These are phyloP conservation scores for Echiichthys vipera DNA, from an alignment of 2,797 vertebrate species.

Conservation along the genomic window DNA sequence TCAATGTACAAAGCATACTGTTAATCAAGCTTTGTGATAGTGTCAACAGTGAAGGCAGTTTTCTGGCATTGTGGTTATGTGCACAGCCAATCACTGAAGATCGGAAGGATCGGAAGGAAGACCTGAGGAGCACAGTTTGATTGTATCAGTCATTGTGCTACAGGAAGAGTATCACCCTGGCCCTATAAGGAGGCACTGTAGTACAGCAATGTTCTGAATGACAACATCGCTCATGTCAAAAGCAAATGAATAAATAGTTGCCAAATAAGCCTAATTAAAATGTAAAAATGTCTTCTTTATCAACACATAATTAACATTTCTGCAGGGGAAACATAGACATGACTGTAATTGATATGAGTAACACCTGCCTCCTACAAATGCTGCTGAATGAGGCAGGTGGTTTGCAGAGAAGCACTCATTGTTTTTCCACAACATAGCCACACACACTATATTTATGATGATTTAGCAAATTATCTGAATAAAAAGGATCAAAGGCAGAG, in stretches of 20 bases:
- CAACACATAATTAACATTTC: slow-evolving; percentile 12
- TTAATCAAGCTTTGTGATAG: slow-evolving; percentile 27
- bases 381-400: not conserved
- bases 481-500: not conserved
- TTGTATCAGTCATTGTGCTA: not conserved
- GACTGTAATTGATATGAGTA: not conserved
- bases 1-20: not conserved
- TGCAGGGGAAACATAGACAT: not conserved
- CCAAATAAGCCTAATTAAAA: not conserved
- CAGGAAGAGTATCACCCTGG: not conserved
- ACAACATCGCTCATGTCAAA: not conserved
- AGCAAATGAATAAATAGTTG: not conserved
- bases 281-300: not conserved
- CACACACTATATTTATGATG: not conserved
- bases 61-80: slow-evolving; percentile 8
- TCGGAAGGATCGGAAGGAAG: slow-evolving; percentile 2
- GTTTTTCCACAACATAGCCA: not conserved
- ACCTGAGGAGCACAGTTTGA: not conserved
- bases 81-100: slow-evolving; percentile 6
- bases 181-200: not conserved
- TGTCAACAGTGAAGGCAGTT: slow-evolving; percentile 16
- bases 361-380: slow-evolving; percentile 3
- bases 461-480: not conserved
- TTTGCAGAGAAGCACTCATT: not conserved
- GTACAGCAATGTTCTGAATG: not conserved